Percentiles rank a stretch among this genome's conserved stretches.
These are phyloP conservation scores for Reinhardtius hippoglossoides DNA, from an alignment of 2,113 vertebrate genomes.

Conservation along the genomic window DNA sequence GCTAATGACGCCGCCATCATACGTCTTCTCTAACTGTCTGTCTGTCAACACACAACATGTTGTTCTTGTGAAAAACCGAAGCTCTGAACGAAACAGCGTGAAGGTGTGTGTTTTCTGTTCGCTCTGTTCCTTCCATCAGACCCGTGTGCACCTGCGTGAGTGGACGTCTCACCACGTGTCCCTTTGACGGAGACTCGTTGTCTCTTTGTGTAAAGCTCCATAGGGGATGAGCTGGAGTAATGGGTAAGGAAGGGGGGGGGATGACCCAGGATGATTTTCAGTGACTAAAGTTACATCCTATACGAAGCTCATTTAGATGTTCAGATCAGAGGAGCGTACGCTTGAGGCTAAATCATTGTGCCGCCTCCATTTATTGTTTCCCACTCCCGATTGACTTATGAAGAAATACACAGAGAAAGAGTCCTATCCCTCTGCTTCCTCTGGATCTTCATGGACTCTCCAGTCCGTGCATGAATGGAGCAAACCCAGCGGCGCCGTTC, in stretches of 20 bases:
- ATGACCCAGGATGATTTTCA: constrained; percentile 14
- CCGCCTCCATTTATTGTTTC: constrained; percentile 26
- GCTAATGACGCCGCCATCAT: neutral
- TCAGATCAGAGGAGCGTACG: neutral
- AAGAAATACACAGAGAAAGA: constrained; percentile 23
- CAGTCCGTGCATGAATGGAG: neutral
- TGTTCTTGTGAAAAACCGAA: neutral
- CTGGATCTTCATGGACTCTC: neutral
- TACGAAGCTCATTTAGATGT: constrained; percentile 19
- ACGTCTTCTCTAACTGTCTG: neutral
- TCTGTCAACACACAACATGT: neutral
- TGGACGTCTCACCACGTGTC: constrained; percentile 6
- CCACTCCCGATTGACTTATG: constrained; percentile 15
- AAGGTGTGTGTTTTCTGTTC: neutral
- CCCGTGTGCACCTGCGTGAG: constrained; percentile 1
- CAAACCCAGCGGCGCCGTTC: neutral
- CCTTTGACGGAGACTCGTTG: neutral
- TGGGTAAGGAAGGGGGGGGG: constrained; percentile 13
- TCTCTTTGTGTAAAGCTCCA: constrained; percentile 24
- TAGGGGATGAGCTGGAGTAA: constrained; percentile 26
- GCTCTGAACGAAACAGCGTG: too few species aligned
- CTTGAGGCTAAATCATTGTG: constrained; percentile 15
- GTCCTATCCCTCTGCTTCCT: neutral
- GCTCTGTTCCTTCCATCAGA: neutral
- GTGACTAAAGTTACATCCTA: constrained; percentile 9